These are phyloP conservation scores for Micromys minutus DNA, from an alignment of 2,113 vertebrate species.

Conservation along the genomic window DNA sequence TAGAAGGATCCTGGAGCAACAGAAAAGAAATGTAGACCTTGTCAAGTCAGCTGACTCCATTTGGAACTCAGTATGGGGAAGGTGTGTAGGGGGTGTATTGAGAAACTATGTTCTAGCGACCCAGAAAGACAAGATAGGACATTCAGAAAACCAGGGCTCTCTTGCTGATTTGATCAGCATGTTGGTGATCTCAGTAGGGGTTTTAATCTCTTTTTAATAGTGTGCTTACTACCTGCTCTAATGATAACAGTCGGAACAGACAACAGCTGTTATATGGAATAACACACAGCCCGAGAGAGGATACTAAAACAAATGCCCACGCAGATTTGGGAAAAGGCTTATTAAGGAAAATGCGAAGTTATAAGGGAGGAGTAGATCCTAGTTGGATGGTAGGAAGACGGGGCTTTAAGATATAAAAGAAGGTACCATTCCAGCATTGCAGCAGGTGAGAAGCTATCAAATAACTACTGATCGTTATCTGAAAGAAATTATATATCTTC, in stretches of 20 bases:
- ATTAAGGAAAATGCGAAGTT: background rate
- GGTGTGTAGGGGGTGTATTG: background rate
- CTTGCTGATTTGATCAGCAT: background rate
- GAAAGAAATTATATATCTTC: background rate
- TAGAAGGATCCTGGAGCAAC: conserved; percentile 89
- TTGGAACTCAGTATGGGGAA: conserved; percentile 8
- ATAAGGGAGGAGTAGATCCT: background rate
- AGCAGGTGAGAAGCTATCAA: background rate
- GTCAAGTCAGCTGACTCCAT: conserved; percentile 40
- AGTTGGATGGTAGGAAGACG: background rate
- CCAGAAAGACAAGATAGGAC: background rate
- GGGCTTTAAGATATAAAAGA: background rate
- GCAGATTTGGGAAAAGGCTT: background rate
- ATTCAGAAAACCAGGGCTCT: background rate
- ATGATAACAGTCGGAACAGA: background rate
- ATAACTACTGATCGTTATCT: background rate
- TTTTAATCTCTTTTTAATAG: background rate
- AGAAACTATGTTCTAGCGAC: conserved; percentile 20
- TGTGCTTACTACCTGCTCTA: conserved; percentile 1
- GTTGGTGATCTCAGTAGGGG: background rate
- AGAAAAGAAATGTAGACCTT: conserved; percentile 74
- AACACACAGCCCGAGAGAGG: background rate
- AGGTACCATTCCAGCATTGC: background rate
- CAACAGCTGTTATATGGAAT: background rate
- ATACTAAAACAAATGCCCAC: background rate